Evolutionary conservation across 2,797 vertebrate species (phyloP).

Genomic region (Eulemur mongoz): DNA sequence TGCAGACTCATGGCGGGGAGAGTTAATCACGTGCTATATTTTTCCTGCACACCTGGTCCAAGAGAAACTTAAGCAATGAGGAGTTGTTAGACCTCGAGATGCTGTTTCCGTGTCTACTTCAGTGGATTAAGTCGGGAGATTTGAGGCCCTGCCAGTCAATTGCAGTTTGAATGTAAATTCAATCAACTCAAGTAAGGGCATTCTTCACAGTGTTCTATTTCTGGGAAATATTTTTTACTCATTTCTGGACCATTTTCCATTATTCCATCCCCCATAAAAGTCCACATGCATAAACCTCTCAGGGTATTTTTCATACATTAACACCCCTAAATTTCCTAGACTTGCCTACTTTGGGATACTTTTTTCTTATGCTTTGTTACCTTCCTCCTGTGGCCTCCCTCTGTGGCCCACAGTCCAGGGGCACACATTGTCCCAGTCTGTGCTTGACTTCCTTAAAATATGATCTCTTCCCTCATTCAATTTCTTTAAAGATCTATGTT

Average conservation of each 20-base stretch:
- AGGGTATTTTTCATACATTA: not conserved
- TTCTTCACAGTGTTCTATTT: not conserved
- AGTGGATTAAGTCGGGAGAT: not conserved
- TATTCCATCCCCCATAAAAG: not conserved
- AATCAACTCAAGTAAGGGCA: not conserved
- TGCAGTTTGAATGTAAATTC: not conserved
- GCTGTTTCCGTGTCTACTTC: not conserved
- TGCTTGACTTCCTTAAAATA: not conserved
- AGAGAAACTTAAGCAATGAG: not conserved
- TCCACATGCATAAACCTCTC: not conserved
- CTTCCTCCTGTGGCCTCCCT: not conserved
- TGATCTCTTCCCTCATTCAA: not conserved
- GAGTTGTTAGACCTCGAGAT: not conserved
- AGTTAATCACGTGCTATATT: not conserved
- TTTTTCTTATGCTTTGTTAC: not conserved
- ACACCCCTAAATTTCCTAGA: not conserved
- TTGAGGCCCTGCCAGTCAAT: not conserved
- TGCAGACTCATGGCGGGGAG: constrained; percentile 1
- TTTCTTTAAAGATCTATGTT: not conserved
- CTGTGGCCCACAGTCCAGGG: not conserved
- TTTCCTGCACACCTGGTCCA: not conserved
- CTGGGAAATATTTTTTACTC: not conserved
- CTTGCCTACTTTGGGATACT: not conserved
- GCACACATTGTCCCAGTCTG: not conserved
- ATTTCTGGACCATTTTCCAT: not conserved